Conservation (phyloP, 2,113 vertebrate species). For the Petrocephalus microphthalmus region DNA sequence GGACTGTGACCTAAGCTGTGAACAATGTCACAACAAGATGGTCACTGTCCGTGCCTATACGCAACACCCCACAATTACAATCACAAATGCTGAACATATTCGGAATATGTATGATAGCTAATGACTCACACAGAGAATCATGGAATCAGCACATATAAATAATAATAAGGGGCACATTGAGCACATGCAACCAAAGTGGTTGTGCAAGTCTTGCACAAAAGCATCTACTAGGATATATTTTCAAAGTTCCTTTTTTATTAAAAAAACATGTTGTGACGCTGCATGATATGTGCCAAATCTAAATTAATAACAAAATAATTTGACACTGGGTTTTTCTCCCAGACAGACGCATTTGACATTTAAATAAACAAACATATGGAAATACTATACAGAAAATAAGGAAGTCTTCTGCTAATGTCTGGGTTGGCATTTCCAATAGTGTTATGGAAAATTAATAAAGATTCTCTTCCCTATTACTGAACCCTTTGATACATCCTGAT, state of each 20-base stretch:
- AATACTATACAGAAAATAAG: neutral
- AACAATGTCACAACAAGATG: neutral
- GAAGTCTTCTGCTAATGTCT: neutral
- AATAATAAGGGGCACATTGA: neutral
- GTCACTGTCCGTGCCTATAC: neutral
- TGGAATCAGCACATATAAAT: neutral
- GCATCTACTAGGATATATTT: neutral
- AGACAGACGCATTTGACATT: neutral
- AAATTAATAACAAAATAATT: neutral
- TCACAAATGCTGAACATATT: neutral
- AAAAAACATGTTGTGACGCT: neutral
- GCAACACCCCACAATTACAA: neutral
- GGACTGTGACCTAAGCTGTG: neutral
- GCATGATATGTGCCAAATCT: neutral
- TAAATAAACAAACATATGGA: neutral
- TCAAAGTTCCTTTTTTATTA: neutral
- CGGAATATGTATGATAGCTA: neutral
- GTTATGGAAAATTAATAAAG: neutral
- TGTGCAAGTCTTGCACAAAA: neutral
- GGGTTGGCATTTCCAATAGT: neutral
- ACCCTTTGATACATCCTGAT: neutral
- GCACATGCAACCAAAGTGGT: neutral
- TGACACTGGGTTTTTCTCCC: neutral
- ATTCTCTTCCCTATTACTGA: neutral
- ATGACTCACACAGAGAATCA: neutral